Conservation (phyloP, 1,140 invertebrate genomes). For the Tetramorium parvispinum region DNA sequence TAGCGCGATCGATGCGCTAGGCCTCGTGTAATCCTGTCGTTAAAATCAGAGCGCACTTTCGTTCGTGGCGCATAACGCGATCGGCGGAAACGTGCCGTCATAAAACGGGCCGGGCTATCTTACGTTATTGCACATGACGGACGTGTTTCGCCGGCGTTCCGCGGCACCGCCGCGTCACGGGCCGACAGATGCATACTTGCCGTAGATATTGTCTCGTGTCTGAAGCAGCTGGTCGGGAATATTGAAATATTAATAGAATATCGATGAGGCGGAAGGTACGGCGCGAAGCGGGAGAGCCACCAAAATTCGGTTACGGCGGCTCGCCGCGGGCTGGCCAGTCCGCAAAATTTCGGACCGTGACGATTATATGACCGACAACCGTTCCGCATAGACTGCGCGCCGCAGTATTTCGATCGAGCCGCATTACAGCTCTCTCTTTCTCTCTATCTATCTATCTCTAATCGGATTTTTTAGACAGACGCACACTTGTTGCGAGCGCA, state of each 20-base stretch:
- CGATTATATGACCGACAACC: not conserved
- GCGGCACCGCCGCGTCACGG: conserved; percentile 1
- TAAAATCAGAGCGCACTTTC: conserved; percentile 34
- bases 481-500: conserved; percentile 56
- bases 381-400: conserved; percentile 3
- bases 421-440: conserved; percentile 7
- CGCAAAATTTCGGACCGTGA: conserved; percentile 1
- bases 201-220: conserved; percentile 58
- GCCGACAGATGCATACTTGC: conserved; percentile 57
- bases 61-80: conserved; percentile 2
- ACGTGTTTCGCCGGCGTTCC: conserved; percentile 65
- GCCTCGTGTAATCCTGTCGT: not conserved
- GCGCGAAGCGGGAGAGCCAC: not conserved
- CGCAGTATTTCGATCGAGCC: not conserved
- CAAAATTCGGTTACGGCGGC: conserved; percentile 42
- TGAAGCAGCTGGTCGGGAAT: conserved; percentile 23
- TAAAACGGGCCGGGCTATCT: conserved; percentile 67
- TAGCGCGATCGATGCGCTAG: not conserved
- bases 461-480: conserved; percentile 60
- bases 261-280: conserved; percentile 56
- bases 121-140: conserved; percentile 75
- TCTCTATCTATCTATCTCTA: conserved; percentile 1
- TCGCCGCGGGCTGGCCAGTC: conserved; percentile 32
- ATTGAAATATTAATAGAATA: conserved; percentile 58
- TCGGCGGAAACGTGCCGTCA: conserved; percentile 53